Base-by-base conservation (phyloP, 1,140 invertebrate species). In the Ceratosolen solmsi region DNA sequence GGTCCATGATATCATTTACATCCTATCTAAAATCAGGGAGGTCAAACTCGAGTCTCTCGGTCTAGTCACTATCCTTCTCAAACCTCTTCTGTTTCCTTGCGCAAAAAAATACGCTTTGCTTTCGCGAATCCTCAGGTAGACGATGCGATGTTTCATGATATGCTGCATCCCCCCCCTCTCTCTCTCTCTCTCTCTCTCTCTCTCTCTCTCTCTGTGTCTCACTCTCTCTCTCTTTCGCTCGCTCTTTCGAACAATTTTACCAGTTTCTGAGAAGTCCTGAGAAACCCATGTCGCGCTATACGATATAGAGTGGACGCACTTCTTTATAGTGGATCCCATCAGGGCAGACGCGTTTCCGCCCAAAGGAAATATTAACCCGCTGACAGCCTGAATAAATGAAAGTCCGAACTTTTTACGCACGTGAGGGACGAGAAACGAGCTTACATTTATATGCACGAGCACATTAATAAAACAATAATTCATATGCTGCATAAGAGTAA, bases 261-360 rank as follows among this genome's bases (percentile, higher is more conserved):
- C 84, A 63, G 68, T 82, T 88, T 89, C 88, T 84, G 60, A 84
- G 88, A 89, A 89, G 84, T 81, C 81, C 76, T 84, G 17, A 56
- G 20, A 46, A 68, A 46, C 49, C 17, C 56, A 2, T 65, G 79
- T 80, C 70, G 27, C 71, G 17, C 27, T n/a, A 2, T 65, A 65
- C 72, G 41, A 74, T 63, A 33, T 65, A 80, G 1, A 51, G 81
- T 78, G 70, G 76, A 58, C 74, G 82, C 80, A 38, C 17, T 73
- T 71, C 80, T 84, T 56, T 74, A 36, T 56, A 56, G 30, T 30
- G 30, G 20, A 36, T 49, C 46, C 1, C 51, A 36, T 49, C 22
- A 2, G 70, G 1, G 0, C 17, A 54, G 15, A 70, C 68, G n/a
- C 20, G 20, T 70, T 46, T 70, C 22, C n/a, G 22, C 22, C 22